Evolutionary conservation across 2,888 invertebrate genomes (phyloP), one percentile per base, ranked within the genome.

Genomic region (Zygothrica quintamaculata): DNA sequence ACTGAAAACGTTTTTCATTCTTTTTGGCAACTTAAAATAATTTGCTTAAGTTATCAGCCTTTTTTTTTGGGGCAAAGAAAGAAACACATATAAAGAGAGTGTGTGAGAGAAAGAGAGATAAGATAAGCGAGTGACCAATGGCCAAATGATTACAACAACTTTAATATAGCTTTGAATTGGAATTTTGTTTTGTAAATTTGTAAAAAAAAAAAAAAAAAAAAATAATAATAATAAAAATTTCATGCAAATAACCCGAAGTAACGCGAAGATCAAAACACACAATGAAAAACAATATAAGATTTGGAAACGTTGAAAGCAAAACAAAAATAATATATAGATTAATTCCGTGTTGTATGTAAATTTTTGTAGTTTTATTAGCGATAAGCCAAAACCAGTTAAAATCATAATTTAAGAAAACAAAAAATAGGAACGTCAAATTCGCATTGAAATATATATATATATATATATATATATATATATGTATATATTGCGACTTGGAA

Each of bases 131-230:
- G 15, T 51, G 57, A 62, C 70, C 70, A 58, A 18, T 51, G 57
- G 62, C 62, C 70, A 57, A 74, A 39, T 70, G 31, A 69, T 72
- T 64, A 72, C 55, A 72, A 58, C 31, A 62, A 46, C 36, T 11
- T 42, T 13, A 5, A 13, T n/a, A 25, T n/a, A 25, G 7, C 25
- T 42, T 42, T 4, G 31, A 22, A 62, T 61, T 42, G 31, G 31
- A 22, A 62, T 61, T 52, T 31, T n/a, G 39, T 33, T 59, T 64
- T 58, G 56, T 56, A 69, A 60, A 67, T 61, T 61, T 60, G 57
- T 46, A 53, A 59, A 78, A 75, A 58, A 72, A 78, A 79, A 78
- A 86, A 84, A 72, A 85, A 26, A 26, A 26, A 26, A 26, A 26
- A 26, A 8, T 4, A 26, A 8, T 26, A 4, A 26, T 6, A 26